Percentiles rank a stretch among this genome's conserved stretches.
phyloP scores from a whole-genome alignment of 2,113 vertebrate genomes.

The Vulpes vulpes region DNA sequence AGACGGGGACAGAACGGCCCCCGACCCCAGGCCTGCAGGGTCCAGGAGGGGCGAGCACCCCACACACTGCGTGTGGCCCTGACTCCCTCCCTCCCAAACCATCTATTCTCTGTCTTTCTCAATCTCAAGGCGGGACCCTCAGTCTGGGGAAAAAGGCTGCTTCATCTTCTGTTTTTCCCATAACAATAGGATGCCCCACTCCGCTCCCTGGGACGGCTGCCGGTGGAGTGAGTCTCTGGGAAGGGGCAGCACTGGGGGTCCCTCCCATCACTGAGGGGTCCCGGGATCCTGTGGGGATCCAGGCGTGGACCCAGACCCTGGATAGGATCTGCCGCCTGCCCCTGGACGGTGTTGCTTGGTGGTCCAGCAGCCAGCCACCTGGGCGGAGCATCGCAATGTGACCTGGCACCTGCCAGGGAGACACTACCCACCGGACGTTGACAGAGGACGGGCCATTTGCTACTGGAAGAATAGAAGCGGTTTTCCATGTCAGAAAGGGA shows the following conservation, averaged over 20 bases:
- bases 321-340: too few species aligned
- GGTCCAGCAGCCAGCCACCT: neutral
- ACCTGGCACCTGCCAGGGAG: too few species aligned
- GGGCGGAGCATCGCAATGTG: too few species aligned
- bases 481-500: neutral
- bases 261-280: too few species aligned
- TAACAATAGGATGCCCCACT: rapidly evolving
- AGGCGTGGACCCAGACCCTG: neutral
- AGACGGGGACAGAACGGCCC: neutral
- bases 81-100: neutral
- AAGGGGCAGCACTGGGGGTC: neutral
- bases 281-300: neutral
- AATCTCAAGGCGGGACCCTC: neutral
- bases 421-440: too few species aligned
- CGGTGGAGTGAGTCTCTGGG: neutral
- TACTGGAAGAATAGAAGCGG: neutral
- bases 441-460: neutral
- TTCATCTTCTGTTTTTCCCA: neutral
- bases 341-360: too few species aligned
- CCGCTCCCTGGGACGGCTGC: neutral
- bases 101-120: neutral
- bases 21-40: neutral
- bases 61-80: neutral
- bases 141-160: neutral
- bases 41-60: neutral